Evolutionary conservation across 2,113 vertebrate genomes (phyloP), one percentile per base, ranked within the genome.

Genomic region (Scomber japonicus): DNA sequence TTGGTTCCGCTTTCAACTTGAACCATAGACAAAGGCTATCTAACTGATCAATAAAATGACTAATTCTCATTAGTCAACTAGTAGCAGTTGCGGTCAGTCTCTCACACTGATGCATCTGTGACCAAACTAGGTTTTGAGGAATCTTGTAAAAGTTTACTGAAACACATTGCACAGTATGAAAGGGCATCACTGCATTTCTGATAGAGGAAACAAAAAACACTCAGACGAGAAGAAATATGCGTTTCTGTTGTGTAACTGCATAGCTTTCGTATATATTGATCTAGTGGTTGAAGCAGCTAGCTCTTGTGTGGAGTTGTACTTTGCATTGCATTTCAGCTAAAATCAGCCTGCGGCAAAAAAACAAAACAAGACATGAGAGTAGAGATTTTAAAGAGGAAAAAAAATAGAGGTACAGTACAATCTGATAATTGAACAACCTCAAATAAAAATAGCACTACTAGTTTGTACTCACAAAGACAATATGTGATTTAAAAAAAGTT

Each of bases 1-100:
- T 85, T 85, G 89, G 80, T 89, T 89, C n/a, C 11, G 30, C 27
- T 65, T 69, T 8, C 78, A 73, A 76, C 19, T 17, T 53, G 13
- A 57, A 66, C 53, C 13, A 56, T 5, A 48, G 1, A 57, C 24
- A 3, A 27, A 27, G 24, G 24, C 24, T 2, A n/a, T 50, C 13
- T 44, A 35, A 51, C 27, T n/a, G 15, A 27, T 5, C 1, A 6
- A 50, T 49, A 1, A 61, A 48, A 19, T 12, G 7, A 65, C 21
- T 10, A 12, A 44, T 55, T 45, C 10, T 44, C 49, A 24, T 11
- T 11, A n/a, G 17, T 10, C 63, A 56, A 78, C n/a, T 17, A 40
- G 65, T 21, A 48, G 50, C n/a, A 59, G 45, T 50, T 55, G 49
- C 88, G 73, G 62, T 80, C 75, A 69, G 46, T 54, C 40, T 6